A percentile compares a stretch with the other conserved stretches of the same genome.
phyloP scores from a whole-genome alignment of 2,797 vertebrate species.

The Tinamus major region DNA sequence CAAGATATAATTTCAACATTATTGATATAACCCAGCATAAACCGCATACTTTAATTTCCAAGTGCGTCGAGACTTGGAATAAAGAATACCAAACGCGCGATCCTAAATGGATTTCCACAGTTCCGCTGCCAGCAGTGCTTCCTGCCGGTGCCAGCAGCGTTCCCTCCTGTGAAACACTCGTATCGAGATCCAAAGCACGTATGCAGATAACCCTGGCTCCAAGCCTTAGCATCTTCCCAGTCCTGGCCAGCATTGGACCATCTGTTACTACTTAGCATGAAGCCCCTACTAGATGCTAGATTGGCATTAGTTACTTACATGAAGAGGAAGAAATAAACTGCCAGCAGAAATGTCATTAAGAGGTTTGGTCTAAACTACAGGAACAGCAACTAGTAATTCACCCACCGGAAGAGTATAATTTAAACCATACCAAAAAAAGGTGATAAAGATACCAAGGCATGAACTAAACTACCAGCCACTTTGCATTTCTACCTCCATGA shows the following conservation, averaged over 20 bases:
- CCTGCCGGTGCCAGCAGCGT: neutral
- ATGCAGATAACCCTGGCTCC: slow-evolving; percentile 19
- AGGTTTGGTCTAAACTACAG: neutral
- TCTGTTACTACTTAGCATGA: slow-evolving; percentile 52
- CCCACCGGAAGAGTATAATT: slow-evolving; percentile 11
- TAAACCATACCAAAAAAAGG: neutral
- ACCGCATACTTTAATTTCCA: slow-evolving; percentile 40
- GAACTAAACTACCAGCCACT: neutral
- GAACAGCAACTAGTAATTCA: neutral
- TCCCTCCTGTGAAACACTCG: slow-evolving; percentile 18
- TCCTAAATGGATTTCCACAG: neutral
- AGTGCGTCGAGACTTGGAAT: slow-evolving; percentile 12
- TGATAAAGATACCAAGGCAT: slow-evolving; percentile 1
- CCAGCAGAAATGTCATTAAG: slow-evolving; percentile 20
- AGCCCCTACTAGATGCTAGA: neutral
- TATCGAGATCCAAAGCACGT: neutral
- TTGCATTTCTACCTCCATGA: neutral
- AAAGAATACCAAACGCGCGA: slow-evolving; percentile 1
- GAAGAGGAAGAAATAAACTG: slow-evolving; percentile 28
- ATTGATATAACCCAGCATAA: slow-evolving; percentile 48
- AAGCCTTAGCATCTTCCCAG: slow-evolving; percentile 15
- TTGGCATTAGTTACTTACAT: neutral
- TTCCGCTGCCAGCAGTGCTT: neutral
- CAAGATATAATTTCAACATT: slow-evolving; percentile 45
- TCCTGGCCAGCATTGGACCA: slow-evolving; percentile 6